Percentiles rank a stretch among this genome's conserved stretches.
These are phyloP conservation scores for Sycophila sp. DNA, from an alignment of 1,140 invertebrate species.

Conservation along the genomic window DNA sequence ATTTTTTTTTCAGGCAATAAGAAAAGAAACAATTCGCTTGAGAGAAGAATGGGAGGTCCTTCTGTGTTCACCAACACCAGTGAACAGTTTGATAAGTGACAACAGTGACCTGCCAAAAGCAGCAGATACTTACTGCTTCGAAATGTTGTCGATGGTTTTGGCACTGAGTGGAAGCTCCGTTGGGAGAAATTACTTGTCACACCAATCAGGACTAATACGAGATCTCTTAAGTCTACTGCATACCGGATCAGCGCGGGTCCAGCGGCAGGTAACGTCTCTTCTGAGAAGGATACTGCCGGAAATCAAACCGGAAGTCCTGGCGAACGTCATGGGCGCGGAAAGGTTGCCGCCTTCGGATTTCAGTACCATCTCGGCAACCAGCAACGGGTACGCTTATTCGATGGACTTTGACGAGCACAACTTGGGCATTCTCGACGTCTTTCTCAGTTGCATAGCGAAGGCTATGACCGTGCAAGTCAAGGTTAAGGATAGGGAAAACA, in stretches of 20 bases:
- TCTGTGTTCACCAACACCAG: constrained; percentile 61
- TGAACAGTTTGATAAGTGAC: constrained; percentile 59
- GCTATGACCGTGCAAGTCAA: constrained; percentile 88
- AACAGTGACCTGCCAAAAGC: constrained; percentile 66
- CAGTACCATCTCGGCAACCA: constrained; percentile 72
- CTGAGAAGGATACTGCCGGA: constrained; percentile 86
- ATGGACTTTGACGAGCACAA: constrained; percentile 73
- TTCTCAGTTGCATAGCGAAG: constrained; percentile 88
- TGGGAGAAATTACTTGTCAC: constrained; percentile 88
- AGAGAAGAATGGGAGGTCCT: constrained; percentile 88
- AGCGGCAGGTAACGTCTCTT: constrained; percentile 88
- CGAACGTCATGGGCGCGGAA: constrained; percentile 74
- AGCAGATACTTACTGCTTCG: constrained; percentile 95
- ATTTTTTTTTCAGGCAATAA: constrained; percentile 77
- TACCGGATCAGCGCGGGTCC: constrained; percentile 92
- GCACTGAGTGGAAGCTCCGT: constrained; percentile 93
- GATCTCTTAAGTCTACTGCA: constrained; percentile 90
- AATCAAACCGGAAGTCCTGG: constrained; percentile 76
- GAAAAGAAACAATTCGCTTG: constrained; percentile 84
- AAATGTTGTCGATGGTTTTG: constrained; percentile 94
- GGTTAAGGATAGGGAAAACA: constrained; percentile 77
- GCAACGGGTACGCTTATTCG: constrained; percentile 63
- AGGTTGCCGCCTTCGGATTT: constrained; percentile 81
- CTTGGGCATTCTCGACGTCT: constrained; percentile 82
- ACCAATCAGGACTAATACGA: constrained; percentile 84